Percentiles rank a stretch among this genome's conserved stretches.
Conservation (phyloP, 2,113 vertebrate genomes). For the Oreochromis tanganicae region DNA sequence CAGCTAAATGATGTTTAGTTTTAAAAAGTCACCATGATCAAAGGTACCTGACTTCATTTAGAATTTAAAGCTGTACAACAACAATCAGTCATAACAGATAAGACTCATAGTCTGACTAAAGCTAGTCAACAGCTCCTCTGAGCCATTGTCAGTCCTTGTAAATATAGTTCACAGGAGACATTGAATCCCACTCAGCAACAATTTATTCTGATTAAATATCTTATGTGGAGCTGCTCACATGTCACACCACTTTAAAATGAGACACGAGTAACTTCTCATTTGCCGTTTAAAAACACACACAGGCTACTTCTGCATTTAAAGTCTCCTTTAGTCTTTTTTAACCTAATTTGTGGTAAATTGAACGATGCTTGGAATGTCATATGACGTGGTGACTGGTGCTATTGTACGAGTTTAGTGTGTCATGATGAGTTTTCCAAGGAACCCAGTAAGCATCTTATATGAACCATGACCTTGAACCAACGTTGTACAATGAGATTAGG, state of each 20-base stretch:
- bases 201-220: constrained; percentile 1
- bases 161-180: constrained; percentile 18
- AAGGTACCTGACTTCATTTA: neutral
- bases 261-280: neutral
- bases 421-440: neutral
- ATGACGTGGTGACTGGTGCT: neutral
- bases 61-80: neutral
- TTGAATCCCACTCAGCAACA: constrained; percentile 30
- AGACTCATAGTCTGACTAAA: neutral
- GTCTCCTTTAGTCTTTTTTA: neutral
- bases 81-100: neutral
- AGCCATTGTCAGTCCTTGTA: neutral
- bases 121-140: neutral
- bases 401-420: neutral
- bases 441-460: neutral
- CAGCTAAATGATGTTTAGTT: rapidly evolving
- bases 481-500: neutral
- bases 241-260: neutral
- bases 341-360: neutral
- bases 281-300: neutral
- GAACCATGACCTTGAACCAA: neutral
- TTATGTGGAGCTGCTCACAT: constrained; percentile 19
- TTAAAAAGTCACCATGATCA: neutral
- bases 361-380: neutral
- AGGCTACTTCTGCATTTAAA: neutral